Conservation (phyloP, 2,797 vertebrate genomes). For the Myiotriccus ornatus region DNA sequence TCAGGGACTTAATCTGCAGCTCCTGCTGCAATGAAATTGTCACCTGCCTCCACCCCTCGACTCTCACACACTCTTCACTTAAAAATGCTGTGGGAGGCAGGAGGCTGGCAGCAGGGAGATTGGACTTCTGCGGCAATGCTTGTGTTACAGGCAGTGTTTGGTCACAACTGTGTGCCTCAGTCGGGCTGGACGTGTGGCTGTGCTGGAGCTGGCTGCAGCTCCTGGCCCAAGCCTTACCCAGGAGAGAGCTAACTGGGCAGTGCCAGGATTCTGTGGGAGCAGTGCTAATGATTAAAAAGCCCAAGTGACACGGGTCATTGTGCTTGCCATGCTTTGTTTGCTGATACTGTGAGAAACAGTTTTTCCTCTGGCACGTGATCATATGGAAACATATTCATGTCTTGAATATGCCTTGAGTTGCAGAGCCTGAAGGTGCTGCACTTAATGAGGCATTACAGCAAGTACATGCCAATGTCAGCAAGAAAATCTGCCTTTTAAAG, state of each 20-base stretch:
- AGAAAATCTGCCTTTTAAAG: not conserved
- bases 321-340: not conserved
- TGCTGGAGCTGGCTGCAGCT: not conserved
- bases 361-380: not conserved
- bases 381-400: fast-evolving
- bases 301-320: fast-evolving
- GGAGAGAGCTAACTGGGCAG: no score
- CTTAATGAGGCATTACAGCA: not conserved
- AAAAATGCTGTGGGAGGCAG: not conserved
- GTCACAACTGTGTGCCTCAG: fast-evolving
- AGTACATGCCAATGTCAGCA: not conserved
- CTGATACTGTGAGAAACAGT: fast-evolving
- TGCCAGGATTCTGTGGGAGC: not conserved
- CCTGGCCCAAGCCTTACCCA: not conserved
- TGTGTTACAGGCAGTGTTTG: fast-evolving
- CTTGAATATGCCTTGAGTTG: not conserved
- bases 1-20: not conserved
- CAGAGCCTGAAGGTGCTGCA: fast-evolving
- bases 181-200: fast-evolving
- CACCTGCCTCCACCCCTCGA: not conserved
- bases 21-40: not conserved
- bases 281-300: not conserved
- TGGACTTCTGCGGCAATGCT: fast-evolving
- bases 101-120: no score
- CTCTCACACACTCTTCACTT: not conserved